Conservation (phyloP, 2,113 vertebrate genomes). For the Pelvicachromis taeniatus region DNA sequence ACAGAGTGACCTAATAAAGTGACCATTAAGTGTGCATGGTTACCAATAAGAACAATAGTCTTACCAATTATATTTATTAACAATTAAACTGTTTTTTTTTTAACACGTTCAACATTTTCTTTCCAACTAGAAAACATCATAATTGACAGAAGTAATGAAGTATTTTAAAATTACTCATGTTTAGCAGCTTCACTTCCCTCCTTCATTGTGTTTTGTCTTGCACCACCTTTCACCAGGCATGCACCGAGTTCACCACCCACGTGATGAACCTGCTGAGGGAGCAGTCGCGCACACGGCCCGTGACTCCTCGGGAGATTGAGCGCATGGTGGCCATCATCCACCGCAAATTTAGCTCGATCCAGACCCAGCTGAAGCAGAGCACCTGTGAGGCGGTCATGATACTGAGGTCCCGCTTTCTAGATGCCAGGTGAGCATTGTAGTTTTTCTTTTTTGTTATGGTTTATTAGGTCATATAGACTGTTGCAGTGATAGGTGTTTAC, state of each 20-base stretch:
- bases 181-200: background rate
- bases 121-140: background rate
- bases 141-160: background rate
- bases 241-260: slow-evolving; percentile 88
- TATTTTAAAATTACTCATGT: background rate
- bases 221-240: slow-evolving; percentile 68
- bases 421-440: slow-evolving; percentile 74
- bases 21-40: background rate
- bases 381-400: slow-evolving; percentile 93
- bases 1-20: background rate
- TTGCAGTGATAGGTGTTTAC: background rate
- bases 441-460: rapidly evolving
- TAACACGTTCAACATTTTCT: background rate
- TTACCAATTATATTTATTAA: background rate
- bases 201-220: background rate
- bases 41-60: background rate
- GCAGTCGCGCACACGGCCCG: slow-evolving; percentile 85
- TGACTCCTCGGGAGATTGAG: slow-evolving; percentile 89
- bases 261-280: slow-evolving; percentile 90
- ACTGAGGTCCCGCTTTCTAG: slow-evolving; percentile 85
- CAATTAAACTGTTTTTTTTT: background rate
- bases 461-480: background rate
- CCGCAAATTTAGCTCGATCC: slow-evolving; percentile 90
- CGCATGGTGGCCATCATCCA: slow-evolving; percentile 92
- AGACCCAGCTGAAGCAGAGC: slow-evolving; percentile 90